phyloP scores from a whole-genome alignment of 2,113 vertebrate species.

The Litocranius walleri region DNA sequence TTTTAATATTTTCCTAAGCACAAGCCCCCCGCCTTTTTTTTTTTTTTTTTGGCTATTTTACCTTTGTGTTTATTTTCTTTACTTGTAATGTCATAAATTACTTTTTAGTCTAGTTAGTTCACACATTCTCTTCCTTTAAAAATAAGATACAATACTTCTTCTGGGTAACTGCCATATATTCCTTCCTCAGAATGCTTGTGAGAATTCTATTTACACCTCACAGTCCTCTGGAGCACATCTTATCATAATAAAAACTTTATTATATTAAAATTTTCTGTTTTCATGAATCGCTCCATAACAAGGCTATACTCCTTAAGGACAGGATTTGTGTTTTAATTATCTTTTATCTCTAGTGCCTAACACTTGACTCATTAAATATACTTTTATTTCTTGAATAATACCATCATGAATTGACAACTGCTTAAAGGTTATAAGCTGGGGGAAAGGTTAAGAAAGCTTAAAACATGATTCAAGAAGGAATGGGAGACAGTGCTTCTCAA shows the following conservation, averaged over 20 bases:
- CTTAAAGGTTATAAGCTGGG: not conserved
- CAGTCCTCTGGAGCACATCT: not conserved
- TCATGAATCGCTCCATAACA: not conserved
- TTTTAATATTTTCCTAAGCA: not conserved
- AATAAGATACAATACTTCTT: not conserved
- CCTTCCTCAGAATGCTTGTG: not conserved
- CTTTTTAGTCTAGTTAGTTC: not conserved
- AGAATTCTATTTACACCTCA: not conserved
- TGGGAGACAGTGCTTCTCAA: not conserved
- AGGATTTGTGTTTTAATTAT: constrained; percentile 18
- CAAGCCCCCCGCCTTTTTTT: accelerated
- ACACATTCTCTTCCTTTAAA: not conserved
- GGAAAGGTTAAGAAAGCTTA: not conserved
- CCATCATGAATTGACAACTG: not conserved
- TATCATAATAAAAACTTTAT: not conserved
- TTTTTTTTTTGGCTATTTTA: not conserved
- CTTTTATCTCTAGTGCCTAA: not conserved
- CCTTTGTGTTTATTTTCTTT: not conserved
- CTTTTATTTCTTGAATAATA: constrained; percentile 29
- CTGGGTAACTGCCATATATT: not conserved
- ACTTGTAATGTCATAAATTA: not conserved
- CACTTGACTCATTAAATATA: constrained; percentile 4
- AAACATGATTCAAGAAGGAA: not conserved
- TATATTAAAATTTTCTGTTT: constrained; percentile 25
- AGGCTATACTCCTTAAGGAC: not conserved